Conservation (phyloP, 2,797 vertebrate species). For the Hirundo rustica region DNA sequence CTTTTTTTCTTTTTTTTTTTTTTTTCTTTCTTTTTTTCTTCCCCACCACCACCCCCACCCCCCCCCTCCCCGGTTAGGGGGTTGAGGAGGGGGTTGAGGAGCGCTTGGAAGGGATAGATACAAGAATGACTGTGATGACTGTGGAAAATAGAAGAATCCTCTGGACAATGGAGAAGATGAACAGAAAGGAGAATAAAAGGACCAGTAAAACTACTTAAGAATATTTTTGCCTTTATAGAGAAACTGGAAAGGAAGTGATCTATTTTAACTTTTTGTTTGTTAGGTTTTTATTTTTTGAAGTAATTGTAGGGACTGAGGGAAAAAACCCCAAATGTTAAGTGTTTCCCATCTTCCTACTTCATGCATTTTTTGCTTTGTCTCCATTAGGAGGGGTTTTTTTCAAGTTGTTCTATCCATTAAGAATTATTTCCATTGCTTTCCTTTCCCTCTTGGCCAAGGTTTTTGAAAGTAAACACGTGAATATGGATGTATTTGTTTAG, state of each 20-base stretch:
- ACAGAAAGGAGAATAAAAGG: neutral
- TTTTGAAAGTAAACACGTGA: neutral
- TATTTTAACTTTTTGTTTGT: neutral
- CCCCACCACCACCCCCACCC: no score
- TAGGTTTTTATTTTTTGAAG: neutral
- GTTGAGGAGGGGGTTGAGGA: no score
- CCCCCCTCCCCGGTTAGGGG: no score
- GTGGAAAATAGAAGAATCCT: neutral
- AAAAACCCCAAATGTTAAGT: neutral
- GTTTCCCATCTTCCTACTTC: neutral
- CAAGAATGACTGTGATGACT: neutral
- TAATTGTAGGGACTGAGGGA: neutral
- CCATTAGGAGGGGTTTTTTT: neutral
- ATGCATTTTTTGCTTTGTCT: neutral
- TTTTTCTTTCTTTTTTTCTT: neutral
- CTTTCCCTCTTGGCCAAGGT: neutral
- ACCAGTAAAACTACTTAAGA: neutral
- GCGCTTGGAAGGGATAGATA: neutral
- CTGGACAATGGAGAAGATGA: neutral
- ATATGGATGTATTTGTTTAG: neutral
- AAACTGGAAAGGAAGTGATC: neutral
- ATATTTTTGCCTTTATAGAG: neutral
- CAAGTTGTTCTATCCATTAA: neutral
- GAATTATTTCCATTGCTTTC: neutral
- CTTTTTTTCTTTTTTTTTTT: neutral